These are phyloP conservation scores for Tenrec ecaudatus DNA, from an alignment of 2,113 vertebrate species.

Conservation along the genomic window DNA sequence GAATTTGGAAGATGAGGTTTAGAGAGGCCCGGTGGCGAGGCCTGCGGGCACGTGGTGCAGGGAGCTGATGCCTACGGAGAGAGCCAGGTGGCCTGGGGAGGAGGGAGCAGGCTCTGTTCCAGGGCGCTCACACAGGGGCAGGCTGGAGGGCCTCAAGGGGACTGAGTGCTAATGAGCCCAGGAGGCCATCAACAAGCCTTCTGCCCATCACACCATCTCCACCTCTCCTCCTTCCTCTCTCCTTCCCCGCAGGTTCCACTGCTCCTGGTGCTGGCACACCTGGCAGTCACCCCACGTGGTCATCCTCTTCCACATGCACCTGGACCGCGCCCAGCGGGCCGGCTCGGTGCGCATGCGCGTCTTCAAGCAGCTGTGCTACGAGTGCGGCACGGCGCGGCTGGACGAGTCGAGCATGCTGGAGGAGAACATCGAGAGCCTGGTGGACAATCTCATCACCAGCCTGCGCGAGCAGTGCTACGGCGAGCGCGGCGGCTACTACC, in stretches of 20 bases:
- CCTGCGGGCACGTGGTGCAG: background rate
- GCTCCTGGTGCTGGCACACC: constrained; percentile 84
- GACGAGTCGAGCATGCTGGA: constrained; percentile 82
- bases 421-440: constrained; percentile 85
- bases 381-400: constrained; percentile 61
- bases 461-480: constrained; percentile 89
- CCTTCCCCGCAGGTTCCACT: constrained; percentile 86
- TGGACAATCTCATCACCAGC: constrained; percentile 89
- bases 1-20: background rate
- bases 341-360: constrained; percentile 81
- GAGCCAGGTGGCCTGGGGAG: background rate
- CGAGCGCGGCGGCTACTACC: constrained; percentile 33
- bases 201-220: background rate
- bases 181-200: background rate
- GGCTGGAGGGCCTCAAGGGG: background rate
- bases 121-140: background rate
- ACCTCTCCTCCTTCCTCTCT: background rate
- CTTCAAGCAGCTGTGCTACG: constrained; percentile 87
- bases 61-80: background rate
- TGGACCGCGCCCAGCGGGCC: constrained; percentile 5
- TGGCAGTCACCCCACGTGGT: constrained; percentile 88
- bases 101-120: background rate
- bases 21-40: background rate
- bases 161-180: background rate
- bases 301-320: constrained; percentile 85